phyloP scores from a whole-genome alignment of 2,888 invertebrate species.

The Syrphus vitripennis region DNA sequence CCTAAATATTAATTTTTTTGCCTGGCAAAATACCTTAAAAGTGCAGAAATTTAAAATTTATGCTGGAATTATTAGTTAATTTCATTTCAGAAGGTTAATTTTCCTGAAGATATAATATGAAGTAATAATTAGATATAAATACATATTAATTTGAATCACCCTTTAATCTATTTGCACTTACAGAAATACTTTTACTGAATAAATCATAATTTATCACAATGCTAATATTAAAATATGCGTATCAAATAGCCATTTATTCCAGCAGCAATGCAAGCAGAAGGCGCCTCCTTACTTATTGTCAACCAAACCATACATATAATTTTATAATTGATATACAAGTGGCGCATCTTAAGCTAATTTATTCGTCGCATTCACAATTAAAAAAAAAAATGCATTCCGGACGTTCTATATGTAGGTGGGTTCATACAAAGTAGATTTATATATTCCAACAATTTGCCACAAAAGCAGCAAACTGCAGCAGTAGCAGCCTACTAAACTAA shows the following conservation, averaged over 20 bases:
- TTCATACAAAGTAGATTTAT: neutral
- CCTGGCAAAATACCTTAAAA: too few species aligned
- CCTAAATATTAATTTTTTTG: too few species aligned
- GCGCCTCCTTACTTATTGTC: conserved; percentile 60
- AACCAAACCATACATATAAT: conserved; percentile 14
- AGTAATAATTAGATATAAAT: too few species aligned
- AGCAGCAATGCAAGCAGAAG: conserved; percentile 9
- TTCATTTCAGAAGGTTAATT: too few species aligned
- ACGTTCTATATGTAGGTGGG: conserved; percentile 15
- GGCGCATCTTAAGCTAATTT: conserved; percentile 65
- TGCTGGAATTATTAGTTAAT: too few species aligned
- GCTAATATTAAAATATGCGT: conserved; percentile 3
- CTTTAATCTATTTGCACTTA: neutral
- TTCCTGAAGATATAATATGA: too few species aligned
- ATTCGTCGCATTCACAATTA: conserved; percentile 51
- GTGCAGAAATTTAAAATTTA: too few species aligned
- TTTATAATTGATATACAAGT: conserved; percentile 58
- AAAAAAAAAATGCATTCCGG: conserved; percentile 49
- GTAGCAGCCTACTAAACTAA: conserved; percentile 59
- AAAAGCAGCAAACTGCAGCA: neutral
- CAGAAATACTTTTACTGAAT: neutral
- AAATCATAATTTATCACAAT: neutral
- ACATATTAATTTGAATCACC: neutral
- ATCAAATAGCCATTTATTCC: conserved; percentile 30
- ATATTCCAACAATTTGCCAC: neutral